Evolutionary conservation across 2,797 vertebrate genomes (phyloP).

Genomic region (Coccyzus lansbergi): DNA sequence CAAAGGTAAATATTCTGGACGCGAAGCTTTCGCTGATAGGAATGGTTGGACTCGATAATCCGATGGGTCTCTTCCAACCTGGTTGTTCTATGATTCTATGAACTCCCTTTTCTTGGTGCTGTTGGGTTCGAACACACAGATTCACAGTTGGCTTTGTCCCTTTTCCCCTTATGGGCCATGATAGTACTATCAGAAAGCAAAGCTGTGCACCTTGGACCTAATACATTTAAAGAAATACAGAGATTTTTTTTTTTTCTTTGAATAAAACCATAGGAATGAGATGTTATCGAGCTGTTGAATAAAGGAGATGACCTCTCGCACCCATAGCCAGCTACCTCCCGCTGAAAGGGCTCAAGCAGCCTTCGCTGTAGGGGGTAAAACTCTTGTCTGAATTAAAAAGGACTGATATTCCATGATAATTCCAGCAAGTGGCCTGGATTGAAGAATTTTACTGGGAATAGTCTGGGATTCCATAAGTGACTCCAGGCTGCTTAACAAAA

Average conservation of each 20-base stretch:
- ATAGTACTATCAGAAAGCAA: not conserved
- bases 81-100: too few species aligned
- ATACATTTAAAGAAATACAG: not conserved
- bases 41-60: too few species aligned
- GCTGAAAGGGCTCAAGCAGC: not conserved
- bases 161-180: not conserved
- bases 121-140: not conserved
- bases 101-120: not conserved
- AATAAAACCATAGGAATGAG: not conserved
- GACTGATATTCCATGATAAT: not conserved
- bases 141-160: not conserved
- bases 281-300: not conserved
- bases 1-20: constrained; percentile 84
- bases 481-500: not conserved
- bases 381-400: not conserved
- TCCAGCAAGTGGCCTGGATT: not conserved
- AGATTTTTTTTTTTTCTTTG: not conserved
- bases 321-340: not conserved
- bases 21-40: too few species aligned
- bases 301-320: not conserved
- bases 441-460: not conserved
- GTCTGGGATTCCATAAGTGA: not conserved
- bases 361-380: not conserved
- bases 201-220: not conserved
- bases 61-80: too few species aligned